Evolutionary conservation across 2,888 invertebrate species (phyloP).

Genomic region (Nymphalis c-album): DNA sequence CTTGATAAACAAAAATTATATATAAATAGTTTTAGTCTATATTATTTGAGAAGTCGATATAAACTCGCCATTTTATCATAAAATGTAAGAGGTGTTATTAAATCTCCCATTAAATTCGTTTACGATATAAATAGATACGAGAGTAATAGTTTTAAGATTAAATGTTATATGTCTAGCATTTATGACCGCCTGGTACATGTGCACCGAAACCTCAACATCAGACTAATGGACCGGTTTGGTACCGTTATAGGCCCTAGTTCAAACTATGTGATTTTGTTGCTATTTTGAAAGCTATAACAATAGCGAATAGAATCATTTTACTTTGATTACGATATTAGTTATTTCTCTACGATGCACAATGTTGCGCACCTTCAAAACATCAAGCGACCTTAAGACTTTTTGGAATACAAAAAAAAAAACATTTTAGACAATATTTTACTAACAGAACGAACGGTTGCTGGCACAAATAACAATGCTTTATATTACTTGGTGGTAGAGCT

Average conservation of each 20-base stretch:
- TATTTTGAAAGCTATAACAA: conserved; percentile 29
- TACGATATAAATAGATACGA: conserved; percentile 3
- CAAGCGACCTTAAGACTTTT: too few species aligned
- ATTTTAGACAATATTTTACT: too few species aligned
- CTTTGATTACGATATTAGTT: conserved; percentile 1
- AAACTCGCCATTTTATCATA: conserved; percentile 7
- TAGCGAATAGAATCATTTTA: conserved; percentile 22
- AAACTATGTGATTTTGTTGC: conserved; percentile 26
- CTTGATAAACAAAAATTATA: too few species aligned
- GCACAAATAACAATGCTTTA: background rate
- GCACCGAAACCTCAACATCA: conserved; percentile 39
- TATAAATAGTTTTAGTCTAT: too few species aligned
- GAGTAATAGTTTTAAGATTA: conserved; percentile 28
- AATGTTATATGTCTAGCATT: conserved; percentile 24
- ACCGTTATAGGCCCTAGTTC: conserved; percentile 49
- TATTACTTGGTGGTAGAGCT: too few species aligned
- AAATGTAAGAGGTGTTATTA: conserved; percentile 18
- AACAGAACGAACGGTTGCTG: too few species aligned
- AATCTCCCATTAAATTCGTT: background rate
- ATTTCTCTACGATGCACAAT: background rate
- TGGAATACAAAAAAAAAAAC: too few species aligned
- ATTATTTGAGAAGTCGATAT: background rate
- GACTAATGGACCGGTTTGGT: conserved; percentile 56
- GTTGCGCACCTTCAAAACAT: too few species aligned
- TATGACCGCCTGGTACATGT: conserved; percentile 36